Evolutionary conservation across 2,113 vertebrate species (phyloP), one percentile per base, ranked within the genome.

Genomic region (Galbula dea): DNA sequence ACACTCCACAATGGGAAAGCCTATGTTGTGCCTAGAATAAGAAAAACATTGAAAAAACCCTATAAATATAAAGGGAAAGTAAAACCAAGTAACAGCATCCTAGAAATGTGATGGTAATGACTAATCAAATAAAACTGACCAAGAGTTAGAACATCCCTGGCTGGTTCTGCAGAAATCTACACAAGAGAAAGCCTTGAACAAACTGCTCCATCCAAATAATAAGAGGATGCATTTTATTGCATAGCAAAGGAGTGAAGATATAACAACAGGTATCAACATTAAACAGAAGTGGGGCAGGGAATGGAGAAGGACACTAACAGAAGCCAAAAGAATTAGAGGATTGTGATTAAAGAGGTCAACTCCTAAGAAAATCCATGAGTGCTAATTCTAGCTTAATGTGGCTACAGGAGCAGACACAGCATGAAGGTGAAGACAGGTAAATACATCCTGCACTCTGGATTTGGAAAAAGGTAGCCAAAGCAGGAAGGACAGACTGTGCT

Each of bases 1-100:
- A 65, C 98, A 98, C 71, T 98, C 98, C 20, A 98, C 97, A 93
- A 98, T 97, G 1, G 98, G 98, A 96, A 99, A 99, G 7, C 98
- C 98, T 75, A 98, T 98, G 96, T 97, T 98, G 93, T 98, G 98
- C 98, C 98, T 99, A 90, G 32, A 92, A 88, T 36, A 59, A 54
- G 51, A 95, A 97, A 93, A 63, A 96, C 45, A 94, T 63, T 59
- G 57, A 11, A 62, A 95, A 58, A 43, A 3, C 0, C 5, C 37
- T 58, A 59, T 87, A 45, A 67, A 63, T 79, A 86, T 21, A 86
- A 54, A 10, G 4, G 4, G 32, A 77, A 94, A 71, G 7, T 62
- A 95, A 45, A 43, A 77, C 54, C 3, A 2, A 83, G 8, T 54
- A 84, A 59, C 12, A 59, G 11, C 12, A 48, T 34, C 81, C 1